Conservation (phyloP, 2,113 vertebrate genomes). For the Cyprinodon variegatus region DNA sequence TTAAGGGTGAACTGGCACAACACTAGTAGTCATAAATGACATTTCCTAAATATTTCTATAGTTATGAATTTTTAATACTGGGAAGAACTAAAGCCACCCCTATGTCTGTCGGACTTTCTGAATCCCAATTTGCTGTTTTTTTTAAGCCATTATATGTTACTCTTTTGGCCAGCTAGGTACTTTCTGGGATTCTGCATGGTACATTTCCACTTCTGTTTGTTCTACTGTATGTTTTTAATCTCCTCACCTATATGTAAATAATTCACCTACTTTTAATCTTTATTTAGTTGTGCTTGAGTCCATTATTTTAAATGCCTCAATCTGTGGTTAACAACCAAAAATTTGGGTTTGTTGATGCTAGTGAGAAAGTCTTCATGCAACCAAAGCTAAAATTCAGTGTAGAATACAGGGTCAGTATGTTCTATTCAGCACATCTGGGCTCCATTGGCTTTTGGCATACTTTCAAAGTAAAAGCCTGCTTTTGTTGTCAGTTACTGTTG, state of each 20-base stretch:
- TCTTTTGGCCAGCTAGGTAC: not conserved
- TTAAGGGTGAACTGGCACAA: no score
- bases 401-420: not conserved
- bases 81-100: no score
- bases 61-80: no score
- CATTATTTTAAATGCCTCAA: not conserved
- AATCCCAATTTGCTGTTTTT: no score
- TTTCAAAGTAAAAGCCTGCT: not conserved
- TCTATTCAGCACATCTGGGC: slow-evolving; percentile 5
- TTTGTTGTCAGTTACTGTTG: slow-evolving; percentile 7
- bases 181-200: slow-evolving; percentile 3
- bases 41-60: no score
- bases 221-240: no score
- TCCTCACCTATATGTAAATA: not conserved
- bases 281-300: not conserved
- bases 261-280: not conserved
- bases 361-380: not conserved
- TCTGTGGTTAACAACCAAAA: slow-evolving; percentile 3
- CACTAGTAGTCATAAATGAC: no score
- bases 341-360: not conserved
- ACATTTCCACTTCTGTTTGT: no score
- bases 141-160: not conserved
- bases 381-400: slow-evolving; percentile 2
- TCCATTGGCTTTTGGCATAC: not conserved
- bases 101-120: no score